Conservation (phyloP, 2,113 vertebrate species). For the Dinomys branickii region DNA sequence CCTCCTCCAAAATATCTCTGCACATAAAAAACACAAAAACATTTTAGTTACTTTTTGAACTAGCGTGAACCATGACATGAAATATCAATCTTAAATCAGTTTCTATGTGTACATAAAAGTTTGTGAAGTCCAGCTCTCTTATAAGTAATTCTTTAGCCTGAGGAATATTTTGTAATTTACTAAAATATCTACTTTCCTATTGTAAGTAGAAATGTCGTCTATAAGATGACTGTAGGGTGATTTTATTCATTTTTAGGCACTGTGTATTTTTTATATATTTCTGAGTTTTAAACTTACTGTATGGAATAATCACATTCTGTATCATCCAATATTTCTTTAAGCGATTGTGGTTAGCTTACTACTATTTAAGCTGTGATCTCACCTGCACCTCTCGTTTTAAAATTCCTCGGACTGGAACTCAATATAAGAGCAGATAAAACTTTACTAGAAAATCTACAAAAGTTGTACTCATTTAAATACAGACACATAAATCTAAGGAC, state of each 20-base stretch:
- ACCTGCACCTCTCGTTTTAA: constrained; percentile 39
- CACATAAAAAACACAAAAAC: neutral
- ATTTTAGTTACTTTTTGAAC: neutral
- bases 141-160: neutral
- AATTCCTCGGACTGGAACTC: constrained; percentile 53
- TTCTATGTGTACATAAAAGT: neutral
- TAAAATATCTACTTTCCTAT: neutral
- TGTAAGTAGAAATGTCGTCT: neutral
- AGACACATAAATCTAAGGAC: constrained; percentile 47
- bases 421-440: constrained; percentile 66
- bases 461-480: constrained; percentile 54
- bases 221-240: neutral
- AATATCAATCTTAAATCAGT: neutral
- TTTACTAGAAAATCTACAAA: constrained; percentile 71
- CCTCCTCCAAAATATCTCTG: neutral
- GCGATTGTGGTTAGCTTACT: neutral
- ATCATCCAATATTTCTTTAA: constrained; percentile 34
- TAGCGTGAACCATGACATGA: neutral
- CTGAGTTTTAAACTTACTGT: neutral
- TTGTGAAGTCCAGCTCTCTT: neutral
- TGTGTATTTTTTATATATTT: constrained; percentile 17
- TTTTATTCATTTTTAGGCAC: constrained; percentile 14
- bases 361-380: neutral
- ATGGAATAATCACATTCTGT: neutral
- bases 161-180: neutral